Evolutionary conservation across 2,888 invertebrate genomes (phyloP).

Genomic region (Trissolcus brochymenae): DNA sequence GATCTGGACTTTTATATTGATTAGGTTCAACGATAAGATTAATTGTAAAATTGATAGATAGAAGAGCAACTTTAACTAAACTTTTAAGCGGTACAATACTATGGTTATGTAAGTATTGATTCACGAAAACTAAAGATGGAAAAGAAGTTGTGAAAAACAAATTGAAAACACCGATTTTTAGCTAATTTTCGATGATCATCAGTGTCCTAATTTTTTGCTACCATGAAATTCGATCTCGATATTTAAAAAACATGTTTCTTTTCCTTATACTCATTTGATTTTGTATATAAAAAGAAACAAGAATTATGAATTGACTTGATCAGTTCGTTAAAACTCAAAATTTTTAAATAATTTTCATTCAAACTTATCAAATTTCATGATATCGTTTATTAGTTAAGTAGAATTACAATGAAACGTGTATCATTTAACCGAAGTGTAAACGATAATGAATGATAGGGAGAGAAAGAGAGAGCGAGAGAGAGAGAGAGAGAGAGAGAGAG

Average conservation of each 20-base stretch:
- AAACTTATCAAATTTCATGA: too few species aligned
- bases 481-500: slow-evolving; percentile 13
- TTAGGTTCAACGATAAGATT: slow-evolving; percentile 8
- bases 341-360: too few species aligned
- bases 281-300: too few species aligned
- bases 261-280: not conserved
- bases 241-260: not conserved
- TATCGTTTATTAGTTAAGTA: too few species aligned
- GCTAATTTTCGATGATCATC: slow-evolving; percentile 39
- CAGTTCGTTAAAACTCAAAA: too few species aligned
- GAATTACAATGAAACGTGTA: not conserved
- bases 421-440: slow-evolving; percentile 13
- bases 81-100: slow-evolving; percentile 32
- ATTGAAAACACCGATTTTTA: slow-evolving; percentile 18
- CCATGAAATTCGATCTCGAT: not conserved
- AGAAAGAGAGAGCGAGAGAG: slow-evolving; percentile 11
- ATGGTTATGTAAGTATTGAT: slow-evolving; percentile 26
- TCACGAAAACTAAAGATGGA: slow-evolving; percentile 24
- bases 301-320: too few species aligned
- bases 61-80: slow-evolving; percentile 27
- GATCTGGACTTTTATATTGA: not conserved
- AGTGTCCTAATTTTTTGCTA: not conserved
- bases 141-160: slow-evolving; percentile 3
- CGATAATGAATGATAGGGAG: slow-evolving; percentile 6
- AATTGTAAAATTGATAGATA: slow-evolving; percentile 39